phyloP scores from a whole-genome alignment of 64 coral and sea anemone species.

The Porites australiensis region DNA sequence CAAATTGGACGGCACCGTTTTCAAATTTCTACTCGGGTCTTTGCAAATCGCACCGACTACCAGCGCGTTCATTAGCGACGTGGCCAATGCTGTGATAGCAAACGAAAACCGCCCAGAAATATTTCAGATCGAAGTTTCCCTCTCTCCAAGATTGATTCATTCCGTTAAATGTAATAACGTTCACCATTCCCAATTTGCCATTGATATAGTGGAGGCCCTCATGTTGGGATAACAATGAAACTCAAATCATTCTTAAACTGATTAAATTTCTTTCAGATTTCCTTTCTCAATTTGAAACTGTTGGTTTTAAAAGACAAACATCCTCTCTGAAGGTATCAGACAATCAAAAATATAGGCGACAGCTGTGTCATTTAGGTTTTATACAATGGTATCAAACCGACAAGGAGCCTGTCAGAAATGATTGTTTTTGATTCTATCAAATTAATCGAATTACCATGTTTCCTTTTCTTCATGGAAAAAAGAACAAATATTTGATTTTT shows the following conservation, averaged over 20 bases:
- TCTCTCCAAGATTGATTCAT: slow-evolving; percentile 50
- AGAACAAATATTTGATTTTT: not conserved
- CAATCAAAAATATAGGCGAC: not conserved
- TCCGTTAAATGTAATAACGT: not conserved
- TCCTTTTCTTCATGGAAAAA: not conserved
- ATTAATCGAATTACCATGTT: not conserved
- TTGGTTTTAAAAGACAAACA: slow-evolving; percentile 16
- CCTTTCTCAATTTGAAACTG: not conserved
- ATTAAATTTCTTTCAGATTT: not conserved
- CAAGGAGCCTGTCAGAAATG: not conserved
- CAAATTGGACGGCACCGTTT: slow-evolving; percentile 55
- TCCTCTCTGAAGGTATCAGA: not conserved
- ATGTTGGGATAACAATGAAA: not conserved
- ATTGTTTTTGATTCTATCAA: not conserved
- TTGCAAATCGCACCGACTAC: slow-evolving; percentile 65
- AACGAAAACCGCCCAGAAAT: slow-evolving; percentile 52
- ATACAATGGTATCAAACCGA: not conserved
- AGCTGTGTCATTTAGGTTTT: not conserved
- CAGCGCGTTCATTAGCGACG: slow-evolving; percentile 40
- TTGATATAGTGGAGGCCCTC: no score
- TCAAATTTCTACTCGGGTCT: slow-evolving; percentile 74
- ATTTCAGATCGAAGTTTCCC: slow-evolving; percentile 62
- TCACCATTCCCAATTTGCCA: not conserved
- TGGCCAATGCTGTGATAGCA: slow-evolving; percentile 27
- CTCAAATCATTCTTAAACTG: not conserved